Conservation (phyloP, 1,140 invertebrate genomes). For the Drosophila punjabiensis region DNA sequence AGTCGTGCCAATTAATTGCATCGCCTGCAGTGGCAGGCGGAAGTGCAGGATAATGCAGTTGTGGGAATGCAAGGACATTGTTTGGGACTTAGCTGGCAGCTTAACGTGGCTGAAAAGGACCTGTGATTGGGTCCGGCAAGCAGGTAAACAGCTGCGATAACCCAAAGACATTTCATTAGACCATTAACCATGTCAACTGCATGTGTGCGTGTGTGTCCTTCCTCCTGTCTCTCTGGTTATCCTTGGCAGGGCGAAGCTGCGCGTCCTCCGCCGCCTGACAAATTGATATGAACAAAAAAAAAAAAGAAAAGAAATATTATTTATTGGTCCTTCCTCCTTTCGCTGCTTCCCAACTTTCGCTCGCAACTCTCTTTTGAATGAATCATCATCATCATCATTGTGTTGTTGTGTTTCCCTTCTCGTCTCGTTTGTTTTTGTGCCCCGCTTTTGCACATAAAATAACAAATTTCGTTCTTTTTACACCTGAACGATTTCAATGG, state of each 20-base stretch:
- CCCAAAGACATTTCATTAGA: slow-evolving; percentile 78
- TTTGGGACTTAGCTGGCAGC: slow-evolving; percentile 24
- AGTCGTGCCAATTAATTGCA: slow-evolving; percentile 49
- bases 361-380: slow-evolving; percentile 12
- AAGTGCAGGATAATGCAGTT: not conserved
- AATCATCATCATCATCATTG: slow-evolving; percentile 6
- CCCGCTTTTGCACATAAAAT: slow-evolving; percentile 22
- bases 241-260: not conserved
- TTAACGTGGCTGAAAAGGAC: slow-evolving; percentile 18
- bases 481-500: slow-evolving; percentile 45
- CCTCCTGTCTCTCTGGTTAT: not conserved
- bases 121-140: slow-evolving; percentile 37
- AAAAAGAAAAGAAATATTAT: slow-evolving; percentile 27
- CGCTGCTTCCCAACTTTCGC: not conserved
- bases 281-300: slow-evolving; percentile 42
- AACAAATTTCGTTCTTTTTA: slow-evolving; percentile 42
- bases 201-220: slow-evolving; percentile 37
- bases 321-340: slow-evolving; percentile 27
- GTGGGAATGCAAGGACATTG: slow-evolving; percentile 33
- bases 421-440: slow-evolving; percentile 16
- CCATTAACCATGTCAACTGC: slow-evolving; percentile 75
- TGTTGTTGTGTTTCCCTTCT: not conserved
- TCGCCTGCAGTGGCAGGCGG: slow-evolving; percentile 25
- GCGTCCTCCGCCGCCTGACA: slow-evolving; percentile 20
- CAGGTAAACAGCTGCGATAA: slow-evolving; percentile 70